Conservation (phyloP, 2,888 invertebrate species). For the Aphodius granarius region DNA sequence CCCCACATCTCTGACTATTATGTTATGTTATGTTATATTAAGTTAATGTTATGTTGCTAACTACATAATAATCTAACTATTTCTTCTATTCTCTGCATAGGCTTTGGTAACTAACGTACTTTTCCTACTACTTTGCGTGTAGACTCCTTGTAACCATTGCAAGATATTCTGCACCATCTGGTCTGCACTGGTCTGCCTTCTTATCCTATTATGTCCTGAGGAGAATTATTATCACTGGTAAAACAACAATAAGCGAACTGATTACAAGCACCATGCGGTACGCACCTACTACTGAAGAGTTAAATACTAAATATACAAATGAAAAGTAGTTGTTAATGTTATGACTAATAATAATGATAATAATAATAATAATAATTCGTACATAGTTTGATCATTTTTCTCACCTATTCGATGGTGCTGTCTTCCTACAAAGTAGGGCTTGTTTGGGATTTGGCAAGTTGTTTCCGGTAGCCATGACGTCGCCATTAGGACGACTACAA, state of each 20-base stretch:
- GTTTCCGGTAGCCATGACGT: slow-evolving; percentile 32
- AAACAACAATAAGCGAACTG: neutral
- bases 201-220: slow-evolving; percentile 44
- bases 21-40: too few relatives aligned
- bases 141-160: slow-evolving; percentile 74
- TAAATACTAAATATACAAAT: neutral
- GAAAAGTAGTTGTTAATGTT: neutral
- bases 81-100: neutral
- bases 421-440: neutral
- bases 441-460: slow-evolving; percentile 27
- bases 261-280: neutral
- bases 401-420: neutral
- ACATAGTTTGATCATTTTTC: neutral
- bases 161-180: slow-evolving; percentile 75
- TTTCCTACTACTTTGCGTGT: slow-evolving; percentile 62
- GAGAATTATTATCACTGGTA: neutral
- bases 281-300: neutral
- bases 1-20: too few relatives aligned
- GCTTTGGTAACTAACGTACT: slow-evolving; percentile 48
- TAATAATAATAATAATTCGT: too few relatives aligned
- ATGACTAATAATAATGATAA: too few relatives aligned
- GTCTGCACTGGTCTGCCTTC: slow-evolving; percentile 63
- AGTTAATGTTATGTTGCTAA: too few relatives aligned
- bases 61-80: too few relatives aligned
- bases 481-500: slow-evolving; percentile 35